These are phyloP conservation scores for Heterodera schachtii DNA, from an alignment of 1,140 invertebrate genomes.

Conservation along the genomic window DNA sequence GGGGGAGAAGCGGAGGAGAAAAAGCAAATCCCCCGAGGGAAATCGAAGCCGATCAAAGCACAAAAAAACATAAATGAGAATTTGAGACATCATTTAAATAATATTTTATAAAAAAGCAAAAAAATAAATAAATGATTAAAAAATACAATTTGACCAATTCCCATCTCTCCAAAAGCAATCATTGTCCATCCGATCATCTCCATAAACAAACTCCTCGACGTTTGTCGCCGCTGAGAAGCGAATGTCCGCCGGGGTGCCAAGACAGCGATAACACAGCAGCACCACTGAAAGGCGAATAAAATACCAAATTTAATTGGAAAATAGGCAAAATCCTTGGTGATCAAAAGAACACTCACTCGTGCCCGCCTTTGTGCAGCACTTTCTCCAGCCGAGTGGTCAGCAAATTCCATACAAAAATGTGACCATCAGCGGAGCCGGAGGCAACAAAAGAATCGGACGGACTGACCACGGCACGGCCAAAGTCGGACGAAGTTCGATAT, in stretches of 20 bases:
- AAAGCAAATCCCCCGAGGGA: neutral
- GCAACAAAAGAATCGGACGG: conserved; percentile 83
- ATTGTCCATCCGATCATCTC: conserved; percentile 30
- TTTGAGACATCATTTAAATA: conserved; percentile 1
- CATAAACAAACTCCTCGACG: conserved; percentile 44
- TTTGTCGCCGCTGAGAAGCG: conserved; percentile 45
- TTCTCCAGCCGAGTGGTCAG: conserved; percentile 78
- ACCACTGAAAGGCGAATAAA: conserved; percentile 32
- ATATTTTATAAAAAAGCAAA: neutral
- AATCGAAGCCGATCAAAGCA: neutral
- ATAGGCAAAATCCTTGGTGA: neutral
- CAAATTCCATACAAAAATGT: conserved; percentile 88
- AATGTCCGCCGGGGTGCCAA: conserved; percentile 43
- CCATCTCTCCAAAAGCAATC: neutral
- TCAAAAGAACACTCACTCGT: conserved; percentile 47
- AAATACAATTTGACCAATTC: neutral
- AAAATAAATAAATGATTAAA: neutral
- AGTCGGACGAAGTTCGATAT: conserved; percentile 93
- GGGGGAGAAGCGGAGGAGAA: neutral
- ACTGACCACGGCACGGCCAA: conserved; percentile 86
- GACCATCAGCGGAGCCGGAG: conserved; percentile 85
- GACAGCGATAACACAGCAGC: conserved; percentile 42
- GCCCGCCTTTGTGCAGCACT: conserved; percentile 70
- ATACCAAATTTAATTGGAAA: conserved; percentile 3
- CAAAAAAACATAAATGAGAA: neutral